Evolutionary conservation across 2,797 vertebrate genomes (phyloP).

Genomic region (Schizopygopsis pylzovi): DNA sequence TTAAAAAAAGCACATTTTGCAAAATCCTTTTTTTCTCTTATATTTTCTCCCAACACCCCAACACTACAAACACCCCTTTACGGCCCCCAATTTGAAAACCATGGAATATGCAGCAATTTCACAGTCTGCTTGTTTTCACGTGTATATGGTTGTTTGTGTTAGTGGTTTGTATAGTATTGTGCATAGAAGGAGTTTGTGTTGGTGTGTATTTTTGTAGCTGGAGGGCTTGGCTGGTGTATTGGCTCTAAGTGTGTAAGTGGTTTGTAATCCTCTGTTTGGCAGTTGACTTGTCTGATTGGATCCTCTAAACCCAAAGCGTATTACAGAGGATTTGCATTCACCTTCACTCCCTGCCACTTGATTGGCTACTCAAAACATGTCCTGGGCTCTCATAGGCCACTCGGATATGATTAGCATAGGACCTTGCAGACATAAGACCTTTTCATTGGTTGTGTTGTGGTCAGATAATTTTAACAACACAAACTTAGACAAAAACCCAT

Average conservation of each 20-base stretch:
- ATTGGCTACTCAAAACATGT: slow-evolving; percentile 65
- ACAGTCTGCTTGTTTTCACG: not conserved
- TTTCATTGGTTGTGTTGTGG: slow-evolving; percentile 43
- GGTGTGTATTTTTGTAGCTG: slow-evolving; percentile 38
- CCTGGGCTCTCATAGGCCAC: slow-evolving; percentile 65
- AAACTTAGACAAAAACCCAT: not conserved
- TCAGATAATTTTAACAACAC: slow-evolving; percentile 34
- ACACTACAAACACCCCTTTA: too few species aligned
- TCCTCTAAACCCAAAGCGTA: slow-evolving; percentile 80
- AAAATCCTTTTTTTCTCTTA: not conserved
- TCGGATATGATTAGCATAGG: slow-evolving; percentile 57
- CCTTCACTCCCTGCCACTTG: slow-evolving; percentile 60
- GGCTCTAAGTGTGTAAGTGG: slow-evolving; percentile 62
- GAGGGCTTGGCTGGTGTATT: slow-evolving; percentile 60
- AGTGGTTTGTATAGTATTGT: not conserved
- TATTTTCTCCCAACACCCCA: not conserved
- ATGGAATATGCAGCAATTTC: not conserved
- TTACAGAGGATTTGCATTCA: slow-evolving; percentile 75
- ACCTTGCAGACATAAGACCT: slow-evolving; percentile 52
- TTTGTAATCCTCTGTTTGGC: slow-evolving; percentile 69
- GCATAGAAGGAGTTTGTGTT: slow-evolving; percentile 7
- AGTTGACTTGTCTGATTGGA: slow-evolving; percentile 70
- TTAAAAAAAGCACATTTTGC: not conserved
- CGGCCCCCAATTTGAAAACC: not conserved
- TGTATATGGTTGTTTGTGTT: slow-evolving; percentile 13